Evolutionary conservation across 2,888 invertebrate genomes (phyloP), one percentile per base, ranked within the genome.

Genomic region (Petrolisthes cinctipes): DNA sequence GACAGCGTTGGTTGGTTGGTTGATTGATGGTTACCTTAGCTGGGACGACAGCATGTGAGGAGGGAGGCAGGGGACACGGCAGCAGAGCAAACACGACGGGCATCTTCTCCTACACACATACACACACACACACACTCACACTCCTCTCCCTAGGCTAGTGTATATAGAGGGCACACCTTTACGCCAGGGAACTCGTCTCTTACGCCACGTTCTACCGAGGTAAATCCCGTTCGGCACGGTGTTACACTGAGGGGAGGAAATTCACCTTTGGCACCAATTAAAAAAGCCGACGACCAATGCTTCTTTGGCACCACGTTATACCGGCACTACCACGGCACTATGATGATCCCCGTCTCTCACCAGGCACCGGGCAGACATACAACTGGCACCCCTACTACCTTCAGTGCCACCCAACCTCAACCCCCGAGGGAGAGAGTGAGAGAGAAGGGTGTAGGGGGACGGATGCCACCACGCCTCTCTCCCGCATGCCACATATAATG

Each of bases 31-130:
- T 37, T 79, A 87, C 87, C 87, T 87, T 87, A 54, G 87, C 87
- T 73, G 87, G 87, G 79, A 87, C 80, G 61, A 84, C 87, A 5
- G 84, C 84, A 66, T 83, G 83, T 23, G 87, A 75, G 75, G 84
- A 81, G 56, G 87, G 87, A 9, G 87, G 87, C 53, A 87, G 84
- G 53, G 83, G 79, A 53, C 87, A 87, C 76, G 87, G 87, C 79
- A 87, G 54, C 14, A 87, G 66, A 37, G 87, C 87, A 84, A 87
- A 87, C 20, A 87, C 87, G n/a, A 87, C 87, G 23, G 87, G 87
- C 87, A 87, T 87, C 84, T 20, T 66, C n/a, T 7, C 73, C 20
- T 53, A 3, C 3, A 14, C 37, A 71, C 17, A n/a, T n/a, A n/a
- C n/a, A 37, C 37, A 37, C 37, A 37, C 37, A 37, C 2, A 37